These are phyloP conservation scores for Hippoglossus stenolepis DNA, from an alignment of 2,113 vertebrate genomes.

Conservation along the genomic window DNA sequence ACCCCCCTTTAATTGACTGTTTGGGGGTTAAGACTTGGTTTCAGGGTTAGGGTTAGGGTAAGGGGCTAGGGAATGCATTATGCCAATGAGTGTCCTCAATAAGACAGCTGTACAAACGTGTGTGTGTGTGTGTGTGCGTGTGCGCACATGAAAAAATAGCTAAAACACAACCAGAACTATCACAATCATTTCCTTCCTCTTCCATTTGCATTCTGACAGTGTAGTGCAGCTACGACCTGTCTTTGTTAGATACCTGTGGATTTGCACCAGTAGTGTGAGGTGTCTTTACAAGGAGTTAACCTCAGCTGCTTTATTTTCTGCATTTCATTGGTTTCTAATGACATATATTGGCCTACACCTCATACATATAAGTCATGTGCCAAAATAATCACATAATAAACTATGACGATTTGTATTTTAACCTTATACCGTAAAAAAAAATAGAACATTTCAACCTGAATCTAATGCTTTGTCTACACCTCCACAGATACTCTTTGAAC, in stretches of 20 bases:
- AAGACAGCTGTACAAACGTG: background rate
- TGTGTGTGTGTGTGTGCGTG: slow-evolving; percentile 8
- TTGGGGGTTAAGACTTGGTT: no score
- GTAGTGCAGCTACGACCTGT: background rate
- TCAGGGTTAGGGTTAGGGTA: no score
- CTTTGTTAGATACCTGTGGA: no score
- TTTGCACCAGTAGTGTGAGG: no score
- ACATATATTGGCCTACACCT: background rate
- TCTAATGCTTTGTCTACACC: no score
- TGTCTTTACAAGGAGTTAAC: no score
- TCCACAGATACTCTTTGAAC: no score
- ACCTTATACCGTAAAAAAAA: no score
- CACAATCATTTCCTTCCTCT: background rate
- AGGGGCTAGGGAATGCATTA: no score
- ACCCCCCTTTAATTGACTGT: no score
- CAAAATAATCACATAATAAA: background rate
- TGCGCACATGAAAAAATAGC: background rate
- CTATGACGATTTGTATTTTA: background rate
- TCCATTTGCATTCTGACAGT: background rate
- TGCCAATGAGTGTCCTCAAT: no score
- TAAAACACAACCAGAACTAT: background rate
- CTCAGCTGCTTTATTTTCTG: background rate
- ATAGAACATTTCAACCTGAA: no score
- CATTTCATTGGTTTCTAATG: background rate
- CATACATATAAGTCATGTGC: background rate